Percentiles rank a stretch among this genome's conserved stretches.
Conservation (phyloP, 2,113 vertebrate species). For the Syngnathoides biaculeatus region DNA sequence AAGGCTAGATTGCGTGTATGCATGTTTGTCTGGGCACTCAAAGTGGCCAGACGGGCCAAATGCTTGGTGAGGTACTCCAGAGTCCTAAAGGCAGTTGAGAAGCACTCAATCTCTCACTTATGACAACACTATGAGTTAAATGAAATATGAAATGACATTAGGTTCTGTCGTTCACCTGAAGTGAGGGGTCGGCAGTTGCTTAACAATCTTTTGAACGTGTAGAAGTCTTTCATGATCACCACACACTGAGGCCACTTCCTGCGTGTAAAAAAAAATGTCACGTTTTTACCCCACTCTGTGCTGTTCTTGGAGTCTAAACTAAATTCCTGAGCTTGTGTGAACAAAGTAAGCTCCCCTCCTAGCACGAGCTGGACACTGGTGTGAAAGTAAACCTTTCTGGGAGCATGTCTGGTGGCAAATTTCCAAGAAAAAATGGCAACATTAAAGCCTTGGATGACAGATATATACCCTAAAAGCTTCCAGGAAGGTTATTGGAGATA, state of each 20-base stretch:
- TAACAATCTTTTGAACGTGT: constrained; percentile 85
- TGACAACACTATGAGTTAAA: not conserved
- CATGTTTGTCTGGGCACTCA: constrained; percentile 94
- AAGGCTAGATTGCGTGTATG: constrained; percentile 93
- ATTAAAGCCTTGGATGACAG: not conserved
- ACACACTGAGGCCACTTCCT: constrained; percentile 80
- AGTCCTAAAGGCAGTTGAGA: constrained; percentile 74
- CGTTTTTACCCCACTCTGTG: not conserved
- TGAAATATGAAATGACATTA: not conserved
- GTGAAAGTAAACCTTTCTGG: constrained; percentile 9
- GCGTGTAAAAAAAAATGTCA: constrained; percentile 18
- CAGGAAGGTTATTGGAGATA: constrained; percentile 3
- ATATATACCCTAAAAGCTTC: constrained; percentile 1
- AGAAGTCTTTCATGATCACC: constrained; percentile 82
- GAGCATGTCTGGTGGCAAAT: not conserved
- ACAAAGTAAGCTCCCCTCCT: not conserved
- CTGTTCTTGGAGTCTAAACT: constrained; percentile 4
- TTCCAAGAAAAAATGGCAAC: not conserved
- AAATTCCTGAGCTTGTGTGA: not conserved
- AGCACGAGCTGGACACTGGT: not conserved
- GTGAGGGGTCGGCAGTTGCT: constrained; percentile 87
- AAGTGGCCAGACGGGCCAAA: constrained; percentile 86
- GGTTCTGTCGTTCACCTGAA: constrained; percentile 79
- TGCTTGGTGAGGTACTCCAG: constrained; percentile 94
- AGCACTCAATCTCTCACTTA: not conserved